Evolutionary conservation across 2,113 vertebrate species (phyloP), one percentile per base, ranked within the genome.

Genomic region (Rhinoderma darwinii): DNA sequence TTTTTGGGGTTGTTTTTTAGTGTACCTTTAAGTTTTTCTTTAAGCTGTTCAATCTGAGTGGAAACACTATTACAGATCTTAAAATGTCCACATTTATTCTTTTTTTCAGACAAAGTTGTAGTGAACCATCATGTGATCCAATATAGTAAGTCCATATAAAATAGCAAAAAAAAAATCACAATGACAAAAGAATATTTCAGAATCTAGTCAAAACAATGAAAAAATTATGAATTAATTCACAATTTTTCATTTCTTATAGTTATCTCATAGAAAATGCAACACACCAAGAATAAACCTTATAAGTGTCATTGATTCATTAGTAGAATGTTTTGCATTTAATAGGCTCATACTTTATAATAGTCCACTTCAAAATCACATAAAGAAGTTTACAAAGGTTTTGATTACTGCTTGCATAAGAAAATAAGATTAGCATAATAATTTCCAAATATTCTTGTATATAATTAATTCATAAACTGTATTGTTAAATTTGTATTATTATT

Each of bases 331-430:
- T 37, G 43, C 37, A 59, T 84, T 84, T 74, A 75, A 30, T 84
- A 84, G 14, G 39, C 54, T 35, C 18, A 63, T 77, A 61, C 51
- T 77, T 77, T 63, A 61, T 76, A 76, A 63, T 61, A 76, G 72
- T 27, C 72, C 51, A 84, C 83, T 84, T 84, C 44, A 74, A 27
- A 73, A 84, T 73, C 72, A 76, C 54, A 76, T 84, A 84, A 61
- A 76, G 56, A 51, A 63, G 72, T 44, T 76, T 56, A 84, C 39
- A 84, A 84, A 85, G 27, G 27, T 78, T 78, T 51, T 85, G 84
- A 85, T 85, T 78, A 78, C 84, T 77, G 74, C 50, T 51, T 50
- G 56, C 41, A 78, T 63, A 85, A 68, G 59, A 84, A 84, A 84
- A 74, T 51, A 75, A 10, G 56, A 78, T 85, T 78, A 50, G 56